Conservation (phyloP, 2,888 invertebrate genomes). For the Aporophyla nigra region DNA sequence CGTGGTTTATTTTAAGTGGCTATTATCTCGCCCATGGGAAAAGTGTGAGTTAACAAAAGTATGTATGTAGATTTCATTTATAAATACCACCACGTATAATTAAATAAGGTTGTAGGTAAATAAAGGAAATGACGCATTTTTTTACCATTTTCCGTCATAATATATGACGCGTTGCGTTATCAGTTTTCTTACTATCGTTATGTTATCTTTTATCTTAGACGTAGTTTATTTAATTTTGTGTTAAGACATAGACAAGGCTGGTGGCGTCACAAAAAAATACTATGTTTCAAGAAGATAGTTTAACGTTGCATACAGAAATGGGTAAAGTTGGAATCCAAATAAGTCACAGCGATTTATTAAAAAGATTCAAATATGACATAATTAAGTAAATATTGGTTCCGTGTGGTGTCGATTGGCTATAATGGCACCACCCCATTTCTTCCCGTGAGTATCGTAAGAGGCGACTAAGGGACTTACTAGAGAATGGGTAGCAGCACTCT, state of each 20-base stretch:
- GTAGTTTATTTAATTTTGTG: slow-evolving; percentile 15
- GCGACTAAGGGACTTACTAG: too few species aligned
- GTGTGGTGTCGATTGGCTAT: too few species aligned
- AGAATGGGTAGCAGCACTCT: too few species aligned
- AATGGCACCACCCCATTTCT: too few species aligned
- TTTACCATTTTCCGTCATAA: slow-evolving; percentile 14
- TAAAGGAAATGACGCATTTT: slow-evolving; percentile 3
- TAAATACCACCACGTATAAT: too few species aligned
- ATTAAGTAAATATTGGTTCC: neutral
- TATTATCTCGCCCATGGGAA: neutral
- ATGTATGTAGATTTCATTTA: too few species aligned
- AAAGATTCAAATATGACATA: neutral
- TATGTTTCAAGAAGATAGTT: neutral
- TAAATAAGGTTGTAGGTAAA: neutral
- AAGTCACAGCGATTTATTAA: neutral
- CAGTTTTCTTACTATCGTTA: slow-evolving; percentile 5
- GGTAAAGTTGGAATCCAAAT: neutral
- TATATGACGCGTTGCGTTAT: slow-evolving; percentile 22
- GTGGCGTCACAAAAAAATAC: slow-evolving; percentile 30
- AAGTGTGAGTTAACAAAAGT: neutral
- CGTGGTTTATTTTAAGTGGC: neutral
- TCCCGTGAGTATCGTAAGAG: too few species aligned
- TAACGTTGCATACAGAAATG: neutral
- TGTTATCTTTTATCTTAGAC: slow-evolving; percentile 33
- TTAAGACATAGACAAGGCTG: slow-evolving; percentile 26